These are phyloP conservation scores for Myoxocephalus aenaeus DNA, from an alignment of 2,797 vertebrate genomes.

Conservation along the genomic window DNA sequence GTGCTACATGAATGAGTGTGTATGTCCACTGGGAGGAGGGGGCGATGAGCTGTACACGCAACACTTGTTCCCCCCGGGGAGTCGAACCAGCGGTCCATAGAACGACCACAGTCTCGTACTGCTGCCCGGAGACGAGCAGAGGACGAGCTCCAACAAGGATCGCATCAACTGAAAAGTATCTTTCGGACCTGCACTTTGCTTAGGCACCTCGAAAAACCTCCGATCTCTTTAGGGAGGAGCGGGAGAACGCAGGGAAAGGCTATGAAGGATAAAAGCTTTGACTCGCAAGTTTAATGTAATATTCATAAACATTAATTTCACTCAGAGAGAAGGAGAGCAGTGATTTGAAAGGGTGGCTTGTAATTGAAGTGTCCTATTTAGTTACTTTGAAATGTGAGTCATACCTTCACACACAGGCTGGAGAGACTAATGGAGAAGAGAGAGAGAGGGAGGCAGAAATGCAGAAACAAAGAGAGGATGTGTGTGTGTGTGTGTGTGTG, in stretches of 20 bases:
- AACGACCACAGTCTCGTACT: background rate
- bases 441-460: background rate
- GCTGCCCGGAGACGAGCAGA: constrained; percentile 28
- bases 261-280: constrained; percentile 21
- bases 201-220: background rate
- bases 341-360: constrained; percentile 18
- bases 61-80: constrained; percentile 18
- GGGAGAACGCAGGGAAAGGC: background rate
- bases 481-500: background rate
- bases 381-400: constrained; percentile 52
- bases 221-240: background rate
- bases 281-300: constrained; percentile 21
- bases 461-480: constrained; percentile 10
- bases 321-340: background rate
- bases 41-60: background rate
- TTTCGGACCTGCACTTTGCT: constrained; percentile 30
- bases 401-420: background rate
- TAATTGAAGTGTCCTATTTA: constrained; percentile 45
- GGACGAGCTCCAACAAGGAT: constrained; percentile 8
- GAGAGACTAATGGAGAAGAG: constrained; percentile 24
- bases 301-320: constrained; percentile 27
- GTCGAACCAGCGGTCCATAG: constrained; percentile 18
- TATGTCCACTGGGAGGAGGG: background rate
- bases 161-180: constrained; percentile 18
- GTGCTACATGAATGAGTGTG: background rate